These are phyloP conservation scores for Lamproptera curius DNA, from an alignment of 2,888 invertebrate species.

Conservation along the genomic window DNA sequence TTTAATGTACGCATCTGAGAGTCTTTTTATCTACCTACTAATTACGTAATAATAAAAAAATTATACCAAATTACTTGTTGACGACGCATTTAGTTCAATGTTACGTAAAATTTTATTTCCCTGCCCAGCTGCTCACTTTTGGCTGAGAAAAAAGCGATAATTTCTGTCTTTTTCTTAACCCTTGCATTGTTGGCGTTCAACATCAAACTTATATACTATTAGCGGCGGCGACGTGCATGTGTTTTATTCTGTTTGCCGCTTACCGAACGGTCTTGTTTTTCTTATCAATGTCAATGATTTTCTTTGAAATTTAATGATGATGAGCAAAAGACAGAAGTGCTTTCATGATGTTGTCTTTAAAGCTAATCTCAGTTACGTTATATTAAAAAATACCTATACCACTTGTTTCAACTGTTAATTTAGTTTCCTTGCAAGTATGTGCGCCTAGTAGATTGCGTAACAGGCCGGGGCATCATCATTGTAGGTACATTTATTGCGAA, in stretches of 20 bases:
- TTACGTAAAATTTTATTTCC: constrained; percentile 13
- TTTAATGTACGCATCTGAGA: constrained; percentile 4
- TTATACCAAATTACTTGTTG: constrained; percentile 8
- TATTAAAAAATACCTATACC: not conserved
- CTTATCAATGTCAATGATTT: no score
- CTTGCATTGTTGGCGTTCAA: constrained; percentile 29
- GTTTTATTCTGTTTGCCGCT: no score
- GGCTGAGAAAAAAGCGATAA: constrained; percentile 11
- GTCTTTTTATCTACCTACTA: constrained; percentile 8
- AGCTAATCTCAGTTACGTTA: no score
- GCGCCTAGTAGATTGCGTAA: constrained; percentile 41
- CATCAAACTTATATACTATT: no score
- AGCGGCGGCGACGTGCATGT: constrained; percentile 1
- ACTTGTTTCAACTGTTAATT: constrained; percentile 26
- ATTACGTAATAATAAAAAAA: constrained; percentile 12
- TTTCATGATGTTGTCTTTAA: not conserved
- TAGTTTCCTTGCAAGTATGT: constrained; percentile 39
- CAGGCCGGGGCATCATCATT: constrained; percentile 41
- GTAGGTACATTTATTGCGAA: constrained; percentile 48
- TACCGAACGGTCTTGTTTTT: no score
- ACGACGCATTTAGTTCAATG: constrained; percentile 7
- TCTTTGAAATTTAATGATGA: no score
- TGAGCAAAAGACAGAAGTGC: no score
- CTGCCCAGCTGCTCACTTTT: not conserved
- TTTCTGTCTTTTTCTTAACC: constrained; percentile 13